phyloP scores from a whole-genome alignment of 2,797 vertebrate genomes.

The Darevskia mixta region DNA sequence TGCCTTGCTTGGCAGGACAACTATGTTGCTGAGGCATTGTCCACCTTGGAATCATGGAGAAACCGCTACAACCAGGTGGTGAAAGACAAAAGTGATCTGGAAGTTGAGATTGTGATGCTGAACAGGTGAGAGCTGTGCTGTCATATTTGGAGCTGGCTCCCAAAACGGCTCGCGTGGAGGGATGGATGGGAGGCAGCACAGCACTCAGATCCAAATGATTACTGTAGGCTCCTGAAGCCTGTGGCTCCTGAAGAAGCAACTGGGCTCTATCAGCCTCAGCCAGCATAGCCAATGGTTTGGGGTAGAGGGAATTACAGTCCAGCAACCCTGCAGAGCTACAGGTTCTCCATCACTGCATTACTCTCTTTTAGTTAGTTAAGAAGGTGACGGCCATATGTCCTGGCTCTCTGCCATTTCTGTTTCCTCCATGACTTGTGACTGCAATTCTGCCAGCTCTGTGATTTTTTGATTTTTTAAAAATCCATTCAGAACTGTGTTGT shows the following conservation, averaged over 20 bases:
- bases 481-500: no score
- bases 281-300: not conserved
- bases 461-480: no score
- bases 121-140: constrained; percentile 82
- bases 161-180: not conserved
- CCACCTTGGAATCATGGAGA: constrained; percentile 86
- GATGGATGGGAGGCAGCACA: not conserved
- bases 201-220: no score
- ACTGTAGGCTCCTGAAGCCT: no score
- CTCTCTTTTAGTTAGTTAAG: not conserved
- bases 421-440: not conserved
- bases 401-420: not conserved
- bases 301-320: not conserved
- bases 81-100: constrained; percentile 87
- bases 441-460: no score
- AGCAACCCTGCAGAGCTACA: no score
- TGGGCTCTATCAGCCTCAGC: not conserved
- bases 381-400: not conserved
- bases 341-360: not conserved
- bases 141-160: not conserved
- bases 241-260: no score
- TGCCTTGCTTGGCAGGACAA: constrained; percentile 80
- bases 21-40: constrained; percentile 82
- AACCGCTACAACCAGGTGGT: constrained; percentile 81
- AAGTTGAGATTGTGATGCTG: constrained; percentile 84